Conservation (phyloP, 1,140 invertebrate species). For the Anastrepha obliqua region DNA sequence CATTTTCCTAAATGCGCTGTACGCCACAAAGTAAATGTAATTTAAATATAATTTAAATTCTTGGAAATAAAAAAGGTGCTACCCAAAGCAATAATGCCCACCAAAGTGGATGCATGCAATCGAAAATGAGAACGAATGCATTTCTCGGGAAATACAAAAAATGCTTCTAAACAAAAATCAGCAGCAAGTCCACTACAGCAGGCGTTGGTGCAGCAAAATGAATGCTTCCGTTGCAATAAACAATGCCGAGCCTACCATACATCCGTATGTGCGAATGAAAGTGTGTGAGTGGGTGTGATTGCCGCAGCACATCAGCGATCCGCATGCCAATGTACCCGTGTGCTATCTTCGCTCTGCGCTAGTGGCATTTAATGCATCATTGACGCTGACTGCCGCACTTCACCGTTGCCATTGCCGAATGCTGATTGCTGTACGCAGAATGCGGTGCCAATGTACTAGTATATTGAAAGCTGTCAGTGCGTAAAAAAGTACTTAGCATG, state of each 20-base stretch:
- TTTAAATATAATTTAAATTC: too few relatives aligned
- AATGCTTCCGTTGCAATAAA: constrained; percentile 20
- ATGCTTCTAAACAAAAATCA: background rate
- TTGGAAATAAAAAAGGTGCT: too few relatives aligned
- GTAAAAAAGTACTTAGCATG: background rate
- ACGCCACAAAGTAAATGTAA: too few relatives aligned
- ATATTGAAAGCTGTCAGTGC: constrained; percentile 20
- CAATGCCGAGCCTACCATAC: background rate
- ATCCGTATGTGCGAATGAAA: background rate
- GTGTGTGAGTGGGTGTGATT: background rate
- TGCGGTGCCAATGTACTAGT: background rate
- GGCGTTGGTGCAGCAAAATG: background rate
- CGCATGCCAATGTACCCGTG: background rate
- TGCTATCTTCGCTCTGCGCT: background rate
- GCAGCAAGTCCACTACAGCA: background rate
- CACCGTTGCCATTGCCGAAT: background rate
- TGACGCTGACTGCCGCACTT: constrained; percentile 30
- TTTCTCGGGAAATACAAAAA: background rate
- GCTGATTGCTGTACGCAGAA: background rate
- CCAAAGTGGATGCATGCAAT: background rate
- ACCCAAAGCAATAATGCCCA: too few relatives aligned
- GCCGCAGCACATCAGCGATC: background rate
- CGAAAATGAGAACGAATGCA: background rate
- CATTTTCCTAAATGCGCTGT: too few relatives aligned
- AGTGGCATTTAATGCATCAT: constrained; percentile 42